These are phyloP conservation scores for Catostylus mosaicus DNA, from an alignment of 30 jellyfish, hydroid and myxozoan species.

Conservation along the genomic window DNA sequence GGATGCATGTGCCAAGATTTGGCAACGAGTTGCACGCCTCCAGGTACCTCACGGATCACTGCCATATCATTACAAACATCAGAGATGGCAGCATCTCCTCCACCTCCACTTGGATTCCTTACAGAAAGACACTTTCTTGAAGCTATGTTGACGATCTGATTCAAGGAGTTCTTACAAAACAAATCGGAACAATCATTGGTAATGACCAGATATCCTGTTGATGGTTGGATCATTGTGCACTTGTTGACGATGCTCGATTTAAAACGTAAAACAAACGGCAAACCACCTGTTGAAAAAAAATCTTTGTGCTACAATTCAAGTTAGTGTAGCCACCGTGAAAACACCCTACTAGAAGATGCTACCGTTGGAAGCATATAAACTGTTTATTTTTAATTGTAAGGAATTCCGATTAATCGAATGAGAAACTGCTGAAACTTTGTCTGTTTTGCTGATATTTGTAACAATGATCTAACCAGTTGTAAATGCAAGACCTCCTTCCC, in stretches of 20 bases:
- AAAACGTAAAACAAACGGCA: not conserved
- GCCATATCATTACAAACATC: not conserved
- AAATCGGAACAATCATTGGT: not conserved
- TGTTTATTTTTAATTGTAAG: no score
- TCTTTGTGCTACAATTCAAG: no score
- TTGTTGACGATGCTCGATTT: not conserved
- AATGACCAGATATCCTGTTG: not conserved
- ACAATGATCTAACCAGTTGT: no score
- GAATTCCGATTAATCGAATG: no score
- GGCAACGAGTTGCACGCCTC: conserved; percentile 3
- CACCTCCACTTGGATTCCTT: not conserved
- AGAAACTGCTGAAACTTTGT: no score
- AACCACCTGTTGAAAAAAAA: not conserved
- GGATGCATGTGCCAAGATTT: conserved; percentile 5
- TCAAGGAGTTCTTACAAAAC: not conserved
- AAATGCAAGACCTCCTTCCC: no score
- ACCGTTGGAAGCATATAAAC: no score
- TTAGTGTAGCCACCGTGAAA: no score
- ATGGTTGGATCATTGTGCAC: not conserved
- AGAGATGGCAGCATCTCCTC: not conserved
- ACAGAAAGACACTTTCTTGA: not conserved
- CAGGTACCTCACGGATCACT: not conserved
- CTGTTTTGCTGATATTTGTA: no score
- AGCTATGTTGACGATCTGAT: not conserved
- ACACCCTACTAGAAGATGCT: no score